Base-by-base conservation (phyloP, 2,113 vertebrate genomes). In the Ploceus nigricollis region DNA sequence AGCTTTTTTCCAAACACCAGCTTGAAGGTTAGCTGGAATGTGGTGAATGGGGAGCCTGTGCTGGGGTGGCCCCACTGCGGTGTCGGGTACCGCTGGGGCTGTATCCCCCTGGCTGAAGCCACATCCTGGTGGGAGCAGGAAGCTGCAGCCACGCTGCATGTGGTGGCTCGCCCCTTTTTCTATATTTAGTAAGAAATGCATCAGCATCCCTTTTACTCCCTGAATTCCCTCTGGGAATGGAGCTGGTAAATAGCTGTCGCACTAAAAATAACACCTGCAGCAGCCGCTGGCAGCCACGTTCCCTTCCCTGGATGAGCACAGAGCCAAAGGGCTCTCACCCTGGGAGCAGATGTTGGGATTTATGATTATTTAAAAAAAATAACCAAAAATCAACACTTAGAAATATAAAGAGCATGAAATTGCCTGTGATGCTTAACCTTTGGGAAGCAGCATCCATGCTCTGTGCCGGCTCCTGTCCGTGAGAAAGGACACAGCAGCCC, bases 221-320 rank as follows among this genome's bases (percentile, higher is more conserved):
- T 27, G 66, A 80, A 89, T 85, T 93, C 82, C 68, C 58, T 54
- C 82, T 58, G 94, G 94, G 82, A 92, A 39, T 5, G 2, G 82
- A 86, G 58, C 92, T 93, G 13, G 85, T 90, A 93, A 95, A 92
- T 88, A 92, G 85, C 95, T 91, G 70, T 79, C 17, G 51, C 20
- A 10, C 95, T 95, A 96, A 92, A 96, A 96, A 91, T 83, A 94
- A 31, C 89, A 61, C 84, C 66, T 57, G 47, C 65, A 10, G 63
- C 75, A 73, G 70, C 84, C 44, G 1, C 63, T 61, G 72, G 90
- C 95, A 80, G 48, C 70, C 48, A 33, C 18, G 1, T 47, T 45
- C 54, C 73, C 45, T 56, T 60, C 54, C 25, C 56, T 44, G 56
- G 45, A 89, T 79, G 37, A 66, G 97, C 86, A 84, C 65, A 92